Evolutionary conservation across 2,797 vertebrate genomes (phyloP), one percentile per base, ranked within the genome.

Genomic region (Anabas testudineus): DNA sequence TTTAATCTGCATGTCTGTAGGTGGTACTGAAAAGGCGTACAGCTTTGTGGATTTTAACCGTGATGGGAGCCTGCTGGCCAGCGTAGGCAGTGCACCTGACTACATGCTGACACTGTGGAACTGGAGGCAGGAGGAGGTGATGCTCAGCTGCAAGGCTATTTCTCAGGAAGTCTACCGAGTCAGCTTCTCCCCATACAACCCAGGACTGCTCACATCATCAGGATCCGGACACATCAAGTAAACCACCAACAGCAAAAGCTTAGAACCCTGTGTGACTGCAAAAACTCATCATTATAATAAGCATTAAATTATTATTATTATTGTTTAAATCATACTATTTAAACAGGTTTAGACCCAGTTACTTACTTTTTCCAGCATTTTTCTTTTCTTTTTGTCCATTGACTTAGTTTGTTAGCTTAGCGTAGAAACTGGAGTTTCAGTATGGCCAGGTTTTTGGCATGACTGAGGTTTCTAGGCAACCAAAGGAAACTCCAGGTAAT

Each of bases 201-300:
- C 95, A 0, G 94, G 90, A 15, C 95, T 95, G 71, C 94, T 99
- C 55, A 98, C 95, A 32, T 95, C 96, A 0, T 94, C 95, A 0
- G 98, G 97, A 82, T 87, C 88, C 7, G 95, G 95, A 68, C 97
- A 99, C 82, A 98, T 99, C 88, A 99, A 89, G 97, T 99, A 90
- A 81, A 92, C 6, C 6, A 12, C 21, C 4, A 1, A 10, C 16
- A 49, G 0, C 48, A 18, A 36, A 10, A 5, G 16, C 36, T 2
- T 5, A 3, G 10, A 51, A 39, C 9, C 9, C 56, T 22, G 18
- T 2, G 18, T 57, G 19, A 0, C n/a, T 43, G 21, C 59, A 19
- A 19, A 21, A 39, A 45, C 19, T 14, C 37, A 39, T 36, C 21
- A 47, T 16, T 34, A 15, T 30, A 5, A 32, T 39, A 39, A 15